A percentile compares a stretch with the other conserved stretches of the same genome.
Conservation (phyloP, 2,797 vertebrate genomes). For the Danionella dracula region DNA sequence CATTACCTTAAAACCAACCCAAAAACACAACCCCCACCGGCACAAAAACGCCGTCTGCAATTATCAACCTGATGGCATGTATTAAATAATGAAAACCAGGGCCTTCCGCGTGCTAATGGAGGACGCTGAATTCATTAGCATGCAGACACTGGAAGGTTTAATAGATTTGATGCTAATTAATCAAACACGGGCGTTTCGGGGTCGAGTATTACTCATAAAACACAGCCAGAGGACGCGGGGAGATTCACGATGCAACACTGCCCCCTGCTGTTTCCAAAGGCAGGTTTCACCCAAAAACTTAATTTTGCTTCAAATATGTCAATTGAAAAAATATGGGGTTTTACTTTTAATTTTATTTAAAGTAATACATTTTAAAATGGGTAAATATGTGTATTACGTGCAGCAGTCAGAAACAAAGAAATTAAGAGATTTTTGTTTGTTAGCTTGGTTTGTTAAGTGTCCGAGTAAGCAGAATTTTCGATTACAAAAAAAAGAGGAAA, state of each 20-base stretch:
- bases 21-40: not conserved
- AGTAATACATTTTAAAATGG: too few species aligned
- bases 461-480: too few species aligned
- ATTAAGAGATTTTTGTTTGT: too few species aligned
- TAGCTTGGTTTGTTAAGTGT: too few species aligned
- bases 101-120: not conserved
- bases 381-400: too few species aligned
- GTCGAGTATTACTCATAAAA: not conserved
- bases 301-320: too few species aligned
- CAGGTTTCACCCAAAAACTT: too few species aligned
- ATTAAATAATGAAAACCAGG: not conserved
- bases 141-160: not conserved
- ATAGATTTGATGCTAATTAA: slow-evolving; percentile 15
- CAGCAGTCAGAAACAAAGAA: too few species aligned
- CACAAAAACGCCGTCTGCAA: not conserved
- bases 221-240: not conserved
- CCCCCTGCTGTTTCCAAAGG: not conserved
- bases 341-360: too few species aligned
- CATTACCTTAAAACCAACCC: not conserved
- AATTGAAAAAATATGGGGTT: too few species aligned
- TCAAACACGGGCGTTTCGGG: not conserved
- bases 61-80: not conserved
- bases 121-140: not conserved
- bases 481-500: too few species aligned
- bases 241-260: slow-evolving; percentile 2